These are phyloP conservation scores for Argyra leucocephala DNA, from an alignment of 2,888 invertebrate species.

Conservation along the genomic window DNA sequence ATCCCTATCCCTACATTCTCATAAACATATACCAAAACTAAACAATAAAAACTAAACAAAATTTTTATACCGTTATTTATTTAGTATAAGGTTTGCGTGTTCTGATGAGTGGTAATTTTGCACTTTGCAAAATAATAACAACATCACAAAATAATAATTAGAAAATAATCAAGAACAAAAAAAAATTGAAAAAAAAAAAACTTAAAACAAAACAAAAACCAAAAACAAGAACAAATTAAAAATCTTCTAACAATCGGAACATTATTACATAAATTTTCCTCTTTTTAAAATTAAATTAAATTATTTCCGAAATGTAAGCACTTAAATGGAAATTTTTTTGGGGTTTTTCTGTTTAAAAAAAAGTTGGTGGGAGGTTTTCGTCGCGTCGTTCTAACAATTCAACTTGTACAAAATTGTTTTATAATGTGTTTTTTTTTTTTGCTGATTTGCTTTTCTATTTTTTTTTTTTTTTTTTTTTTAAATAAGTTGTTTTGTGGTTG, in stretches of 20 bases:
- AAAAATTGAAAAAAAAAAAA: neutral
- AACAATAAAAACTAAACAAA: too few relatives aligned
- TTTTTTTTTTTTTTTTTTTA: too few relatives aligned
- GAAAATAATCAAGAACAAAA: neutral
- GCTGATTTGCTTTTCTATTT: too few relatives aligned
- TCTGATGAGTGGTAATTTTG: neutral
- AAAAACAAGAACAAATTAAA: neutral
- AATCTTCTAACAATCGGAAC: neutral
- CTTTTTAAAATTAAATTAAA: constrained; percentile 2
- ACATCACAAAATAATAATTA: neutral
- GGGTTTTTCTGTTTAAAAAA: neutral
- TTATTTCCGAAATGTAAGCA: neutral
- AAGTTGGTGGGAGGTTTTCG: neutral
- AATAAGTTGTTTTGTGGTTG: too few relatives aligned
- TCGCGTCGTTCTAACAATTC: neutral
- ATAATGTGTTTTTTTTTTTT: too few relatives aligned
- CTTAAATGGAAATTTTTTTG: neutral
- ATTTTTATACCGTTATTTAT: too few relatives aligned
- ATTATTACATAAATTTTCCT: neutral
- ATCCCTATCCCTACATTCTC: too few relatives aligned
- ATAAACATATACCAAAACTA: too few relatives aligned
- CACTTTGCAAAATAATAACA: neutral
- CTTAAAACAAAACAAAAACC: neutral
- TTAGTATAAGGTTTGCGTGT: neutral
- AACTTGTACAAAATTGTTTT: neutral